Evolutionary conservation across 1,140 invertebrate genomes (phyloP), one percentile per base, ranked within the genome.

Genomic region (Heliconius himera): DNA sequence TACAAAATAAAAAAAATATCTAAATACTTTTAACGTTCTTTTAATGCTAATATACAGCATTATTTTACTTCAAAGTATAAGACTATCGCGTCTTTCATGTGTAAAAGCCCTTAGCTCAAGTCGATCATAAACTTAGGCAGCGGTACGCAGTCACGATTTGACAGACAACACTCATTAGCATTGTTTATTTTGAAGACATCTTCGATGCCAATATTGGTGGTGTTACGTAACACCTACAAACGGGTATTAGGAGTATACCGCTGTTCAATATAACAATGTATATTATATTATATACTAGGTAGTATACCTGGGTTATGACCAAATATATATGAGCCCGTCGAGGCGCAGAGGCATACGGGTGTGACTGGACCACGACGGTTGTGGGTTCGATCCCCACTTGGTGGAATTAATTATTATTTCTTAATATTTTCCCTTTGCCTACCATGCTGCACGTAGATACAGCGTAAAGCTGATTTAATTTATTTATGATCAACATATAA

Each of bases 111-210:
- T 72, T 38, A 72, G 70, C 36, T 46, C 38, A 76, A 49, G 70
- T 77, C 78, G 73, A 82, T 73, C 70, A 78, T 77, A 60, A 70
- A 81, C 70, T 75, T 74, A 38, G 77, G 76, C 77, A 79, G 78
- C 84, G 79, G 76, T 80, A 78, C 81, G 73, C 84, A 87, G 88
- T 93, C 89, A 91, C 87, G 89, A 88, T 87, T 90, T 91, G 91
- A 94, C 86, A 88, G 92, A 90, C 89, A 91, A 88, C 86, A 86
- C 86, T 91, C 89, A 92, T 94, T 92, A 93, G 85, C 78, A 89
- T 92, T 93, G 88, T 93, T 91, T 91, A 87, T 88, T 90, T 90
- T 88, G 82, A 84, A 84, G 84, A 84, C 79, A 76, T 81, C 83
- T 73, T 73, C 38, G 54, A 70, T 76, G 66, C 51, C 60, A 70